phyloP scores from a whole-genome alignment of 2,797 vertebrate genomes.

The Taeniopygia guttata region DNA sequence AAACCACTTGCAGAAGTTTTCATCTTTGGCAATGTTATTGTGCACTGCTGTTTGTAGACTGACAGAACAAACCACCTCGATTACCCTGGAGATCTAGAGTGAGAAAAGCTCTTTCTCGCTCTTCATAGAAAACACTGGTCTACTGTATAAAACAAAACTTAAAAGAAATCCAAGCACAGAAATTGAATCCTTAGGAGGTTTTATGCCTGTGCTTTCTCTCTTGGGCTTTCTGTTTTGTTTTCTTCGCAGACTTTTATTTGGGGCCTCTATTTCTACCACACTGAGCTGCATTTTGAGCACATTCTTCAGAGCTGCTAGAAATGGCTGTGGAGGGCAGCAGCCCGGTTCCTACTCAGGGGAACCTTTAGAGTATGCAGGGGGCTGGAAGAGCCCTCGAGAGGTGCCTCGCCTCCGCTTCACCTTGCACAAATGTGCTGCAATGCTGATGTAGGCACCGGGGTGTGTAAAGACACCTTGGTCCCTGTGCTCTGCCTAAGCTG shows the following conservation, averaged over 20 bases:
- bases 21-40: neutral
- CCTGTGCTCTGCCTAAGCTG: neutral
- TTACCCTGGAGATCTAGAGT: neutral
- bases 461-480: neutral
- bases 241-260: neutral
- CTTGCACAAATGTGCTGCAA: neutral
- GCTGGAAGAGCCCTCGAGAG: neutral
- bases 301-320: neutral
- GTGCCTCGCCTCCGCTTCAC: neutral
- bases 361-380: neutral
- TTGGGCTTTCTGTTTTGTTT: neutral
- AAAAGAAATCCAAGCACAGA: neutral
- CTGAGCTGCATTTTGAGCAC: neutral
- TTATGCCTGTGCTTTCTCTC: neutral
- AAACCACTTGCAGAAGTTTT: neutral
- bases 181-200: neutral
- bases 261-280: neutral
- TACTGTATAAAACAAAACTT: neutral
- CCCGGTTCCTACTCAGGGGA: neutral
- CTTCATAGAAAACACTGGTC: neutral
- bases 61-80: neutral
- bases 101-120: neutral
- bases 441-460: fast-evolving
- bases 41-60: neutral
- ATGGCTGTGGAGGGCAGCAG: neutral